A percentile compares a stretch with the other conserved stretches of the same genome.
These are phyloP conservation scores for Coranthus polyacanthus DNA, from an alignment of 2,797 vertebrate species.

Conservation along the genomic window DNA sequence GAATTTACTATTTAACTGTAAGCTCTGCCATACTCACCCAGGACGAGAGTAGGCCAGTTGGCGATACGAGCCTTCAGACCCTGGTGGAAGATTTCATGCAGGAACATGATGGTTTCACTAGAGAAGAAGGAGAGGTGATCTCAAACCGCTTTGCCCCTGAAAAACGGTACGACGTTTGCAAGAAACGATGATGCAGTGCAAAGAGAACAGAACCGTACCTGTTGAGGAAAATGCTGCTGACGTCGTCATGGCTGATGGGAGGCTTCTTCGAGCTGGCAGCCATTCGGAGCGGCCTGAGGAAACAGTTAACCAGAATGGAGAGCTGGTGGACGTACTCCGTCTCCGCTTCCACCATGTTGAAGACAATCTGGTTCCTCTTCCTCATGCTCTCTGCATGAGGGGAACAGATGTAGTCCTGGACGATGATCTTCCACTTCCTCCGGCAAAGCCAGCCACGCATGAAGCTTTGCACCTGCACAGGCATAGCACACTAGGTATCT, in stretches of 20 bases:
- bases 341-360: conserved; percentile 96
- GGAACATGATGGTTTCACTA: conserved; percentile 98
- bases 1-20: not conserved
- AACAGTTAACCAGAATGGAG: conserved; percentile 93
- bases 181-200: too few species aligned
- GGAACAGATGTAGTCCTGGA: conserved; percentile 96
- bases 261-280: conserved; percentile 97
- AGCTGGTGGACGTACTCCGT: conserved; percentile 91
- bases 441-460: conserved; percentile 96
- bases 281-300: conserved; percentile 94
- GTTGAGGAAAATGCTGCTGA: conserved; percentile 97
- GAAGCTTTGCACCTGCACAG: conserved; percentile 92
- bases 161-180: not conserved
- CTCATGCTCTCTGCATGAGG: conserved; percentile 97
- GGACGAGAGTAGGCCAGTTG: conserved; percentile 95
- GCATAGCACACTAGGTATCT: not conserved
- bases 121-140: conserved; percentile 35
- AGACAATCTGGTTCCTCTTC: conserved; percentile 96
- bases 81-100: conserved; percentile 98
- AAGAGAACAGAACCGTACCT: conserved; percentile 81
- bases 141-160: not conserved
- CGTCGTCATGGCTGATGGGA: conserved; percentile 93
- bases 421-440: conserved; percentile 97
- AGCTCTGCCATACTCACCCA: conserved; percentile 85
- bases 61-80: conserved; percentile 94